Percentiles rank a stretch among this genome's conserved stretches.
Evolutionary conservation across 2,797 vertebrate species (phyloP).

Genomic region (Botia kubotai): DNA sequence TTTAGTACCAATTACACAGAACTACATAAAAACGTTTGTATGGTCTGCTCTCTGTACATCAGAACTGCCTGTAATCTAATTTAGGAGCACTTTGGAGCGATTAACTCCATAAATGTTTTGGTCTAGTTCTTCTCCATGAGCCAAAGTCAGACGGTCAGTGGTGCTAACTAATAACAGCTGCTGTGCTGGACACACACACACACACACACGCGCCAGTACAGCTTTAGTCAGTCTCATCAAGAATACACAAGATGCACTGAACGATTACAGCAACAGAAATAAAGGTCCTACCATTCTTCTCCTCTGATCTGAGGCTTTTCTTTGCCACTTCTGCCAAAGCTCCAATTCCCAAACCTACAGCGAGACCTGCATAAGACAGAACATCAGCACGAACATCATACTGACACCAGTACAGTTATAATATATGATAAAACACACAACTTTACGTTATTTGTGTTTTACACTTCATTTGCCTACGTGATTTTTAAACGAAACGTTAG

Average conservation of each 20-base stretch:
- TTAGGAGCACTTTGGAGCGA: constrained; percentile 32
- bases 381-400: neutral
- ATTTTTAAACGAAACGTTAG: no score
- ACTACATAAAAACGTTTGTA: neutral
- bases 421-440: no score
- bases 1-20: constrained; percentile 9
- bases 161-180: no score
- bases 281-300: constrained; percentile 76
- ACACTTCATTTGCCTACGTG: no score
- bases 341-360: constrained; percentile 93
- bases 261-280: neutral
- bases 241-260: neutral
- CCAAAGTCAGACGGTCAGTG: constrained; percentile 7
- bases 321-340: constrained; percentile 96
- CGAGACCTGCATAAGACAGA: constrained; percentile 81
- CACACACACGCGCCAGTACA: no score
- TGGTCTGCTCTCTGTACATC: neutral
- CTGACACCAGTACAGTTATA: no score
- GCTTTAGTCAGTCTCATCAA: neutral
- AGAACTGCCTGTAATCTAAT: constrained; percentile 29
- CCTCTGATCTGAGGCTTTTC: constrained; percentile 87
- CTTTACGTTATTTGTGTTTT: no score
- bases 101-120: constrained; percentile 37
- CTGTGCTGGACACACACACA: no score
- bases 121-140: constrained; percentile 5